Evolutionary conservation across 2,888 invertebrate species (phyloP), one percentile per base, ranked within the genome.

Genomic region (Mactromeris polynyma): DNA sequence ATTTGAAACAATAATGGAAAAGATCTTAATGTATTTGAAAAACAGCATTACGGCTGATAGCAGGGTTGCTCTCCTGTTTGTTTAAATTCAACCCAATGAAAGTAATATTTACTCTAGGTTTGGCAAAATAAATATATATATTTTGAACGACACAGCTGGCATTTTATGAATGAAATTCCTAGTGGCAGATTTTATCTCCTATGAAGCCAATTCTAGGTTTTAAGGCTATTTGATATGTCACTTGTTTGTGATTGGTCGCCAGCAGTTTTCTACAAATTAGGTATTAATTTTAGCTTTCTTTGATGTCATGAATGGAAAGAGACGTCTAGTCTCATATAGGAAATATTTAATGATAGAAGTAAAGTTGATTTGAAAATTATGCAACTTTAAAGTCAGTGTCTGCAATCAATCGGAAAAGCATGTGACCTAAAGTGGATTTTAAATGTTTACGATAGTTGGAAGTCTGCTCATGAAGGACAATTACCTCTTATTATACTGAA

Each of bases 91-190:
- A 38, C 73, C 46, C n/a, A 26, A 85, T 85, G 73, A 85, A 85
- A 85, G 79, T 36, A 85, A 69, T 79, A 78, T 79, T 85, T 85
- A 51, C 84, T 36, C 36, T 38, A 7, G 54, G 21, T 54, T 79
- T 85, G 77, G 21, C 58, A 33, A 77, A 54, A 85, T 83, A 73
- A 83, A 83, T 83, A 73, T 83, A 83, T 83, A 38, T 73, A 31
- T 77, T 83, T 26, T 69, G 31, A 31, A 51, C 46, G 38, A 31
- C 46, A 33, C 83, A 83, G 69, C 83, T 83, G 83, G 64, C 33
- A 36, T 83, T 83, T 83, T 83, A 83, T 83, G 83, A 83, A 83
- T 83, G 83, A 83, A 83, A 83, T 73, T 64, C 69, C 69, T 83
- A 7, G 9, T 26, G 46, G 33, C 73, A 31, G 31, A 26, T 40